These are phyloP conservation scores for Drosophila ezoana DNA, from an alignment of 2,888 invertebrate species.

Conservation along the genomic window DNA sequence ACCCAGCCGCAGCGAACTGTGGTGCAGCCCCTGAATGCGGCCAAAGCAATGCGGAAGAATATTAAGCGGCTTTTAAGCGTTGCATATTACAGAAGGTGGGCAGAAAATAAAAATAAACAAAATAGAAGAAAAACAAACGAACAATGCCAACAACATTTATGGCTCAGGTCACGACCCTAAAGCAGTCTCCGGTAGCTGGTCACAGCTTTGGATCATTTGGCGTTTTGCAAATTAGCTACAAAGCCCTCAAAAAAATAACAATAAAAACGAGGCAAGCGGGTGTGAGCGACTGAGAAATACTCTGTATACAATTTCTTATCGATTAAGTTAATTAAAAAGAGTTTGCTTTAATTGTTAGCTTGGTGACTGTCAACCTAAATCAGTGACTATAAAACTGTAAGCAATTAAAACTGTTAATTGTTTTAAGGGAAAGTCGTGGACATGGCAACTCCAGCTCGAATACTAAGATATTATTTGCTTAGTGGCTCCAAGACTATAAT, in stretches of 20 bases:
- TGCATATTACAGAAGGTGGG: slow-evolving; percentile 53
- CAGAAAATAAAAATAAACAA: slow-evolving; percentile 4
- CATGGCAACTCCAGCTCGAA: too few species aligned
- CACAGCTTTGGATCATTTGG: slow-evolving; percentile 48
- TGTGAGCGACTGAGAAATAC: not conserved
- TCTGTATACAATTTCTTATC: not conserved
- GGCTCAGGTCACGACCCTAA: slow-evolving; percentile 10
- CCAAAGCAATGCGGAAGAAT: slow-evolving; percentile 79
- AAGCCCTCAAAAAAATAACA: slow-evolving; percentile 27
- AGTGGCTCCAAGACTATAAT: too few species aligned
- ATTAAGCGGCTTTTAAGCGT: slow-evolving; percentile 78
- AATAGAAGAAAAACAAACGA: slow-evolving; percentile 14
- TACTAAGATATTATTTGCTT: too few species aligned
- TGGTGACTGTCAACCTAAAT: too few species aligned
- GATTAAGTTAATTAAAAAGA: too few species aligned
- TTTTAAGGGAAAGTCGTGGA: too few species aligned
- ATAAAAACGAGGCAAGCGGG: not conserved
- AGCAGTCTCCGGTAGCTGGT: slow-evolving; percentile 4
- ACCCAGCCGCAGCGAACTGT: slow-evolving; percentile 45
- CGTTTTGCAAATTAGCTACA: slow-evolving; percentile 61
- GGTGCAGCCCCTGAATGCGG: slow-evolving; percentile 71
- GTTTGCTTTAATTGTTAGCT: too few species aligned
- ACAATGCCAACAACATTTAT: slow-evolving; percentile 3
- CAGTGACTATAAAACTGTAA: too few species aligned
- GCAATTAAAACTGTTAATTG: too few species aligned